Evolutionary conservation across 2,797 vertebrate species (phyloP), one percentile per base, ranked within the genome.

Genomic region (Ateles fusciceps): DNA sequence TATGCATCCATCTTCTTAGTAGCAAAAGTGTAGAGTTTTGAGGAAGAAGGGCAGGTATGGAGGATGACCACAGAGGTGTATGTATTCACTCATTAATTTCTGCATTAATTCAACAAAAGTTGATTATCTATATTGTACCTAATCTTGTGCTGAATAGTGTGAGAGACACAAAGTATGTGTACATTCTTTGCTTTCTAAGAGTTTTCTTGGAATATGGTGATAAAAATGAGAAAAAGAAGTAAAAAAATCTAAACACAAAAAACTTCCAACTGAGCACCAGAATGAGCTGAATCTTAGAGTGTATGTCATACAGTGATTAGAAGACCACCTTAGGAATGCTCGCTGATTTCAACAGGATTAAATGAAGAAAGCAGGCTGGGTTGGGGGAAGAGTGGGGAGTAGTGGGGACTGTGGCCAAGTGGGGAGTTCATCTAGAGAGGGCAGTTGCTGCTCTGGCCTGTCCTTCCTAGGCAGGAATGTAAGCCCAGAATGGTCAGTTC

Each of bases 221-320:
- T 92, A 89, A 96, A 64, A 97, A 48, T 64, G 57, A 86, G 42
- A 91, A 71, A 95, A 94, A 59, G 42, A 91, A 91, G 68, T 44
- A 19, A 78, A 79, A 88, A 42, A 64, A 22, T 1, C 0, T 9
- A 59, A 87, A 39, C 44, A 52, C 39, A 94, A 39, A 57, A 55
- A 44, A 10, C 48, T 96, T 68, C 15, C 15, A 55, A 1, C 2
- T 89, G 68, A 85, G 48, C 1, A 2, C 26, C 61, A 72, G 57
- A n/a, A 50, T 85, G 85, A 97, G 48, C 89, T 79, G 28, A 26
- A 64, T 85, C n/a, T 78, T 85, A 64, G 48, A 42, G 42, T 21
- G 39, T 44, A 46, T 83, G 26, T 46, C 33, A 4, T 7, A 64
- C 46, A 71, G 64, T 55, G 76, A 78, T 1, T 39, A 71, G 71